Base-by-base conservation (phyloP, 2,797 vertebrate genomes). In the Gymnocypris eckloni region DNA sequence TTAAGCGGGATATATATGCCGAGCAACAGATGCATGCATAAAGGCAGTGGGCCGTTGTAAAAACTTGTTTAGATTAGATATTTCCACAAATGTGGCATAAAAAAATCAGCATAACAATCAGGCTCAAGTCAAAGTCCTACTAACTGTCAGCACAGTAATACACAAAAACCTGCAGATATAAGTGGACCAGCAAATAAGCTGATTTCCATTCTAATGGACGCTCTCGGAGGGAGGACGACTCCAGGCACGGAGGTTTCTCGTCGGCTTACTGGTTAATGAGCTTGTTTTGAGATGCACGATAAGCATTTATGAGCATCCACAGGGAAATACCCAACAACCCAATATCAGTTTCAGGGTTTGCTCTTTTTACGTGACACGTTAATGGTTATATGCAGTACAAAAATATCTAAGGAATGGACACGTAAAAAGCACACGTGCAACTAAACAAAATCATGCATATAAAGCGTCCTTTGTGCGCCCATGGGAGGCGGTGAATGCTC, bases 171-270 rank as follows among this genome's bases (percentile, higher is more conserved):
- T 81, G 66, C 48, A 77, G 73, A 84, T 84, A 41, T 84, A 84
- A 84, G 82, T 77, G 77, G 54, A 33, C 33, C 5, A 59, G 64
- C 33, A 70, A 48, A 59, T 75, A 73, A 80, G 64, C 59, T 81
- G 50, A 89, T 86, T 82, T 87, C 76, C 80, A 81, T 66, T 87
- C 48, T 75, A 87, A 71, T 79, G 81, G 79, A 77, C 25, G 12
- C 52, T 86, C 43, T 84, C 12, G 4, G 54, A 84, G 64, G 81
- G n/a, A 82, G 61, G 22, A 4, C 48, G 70, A 76, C 73, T 67
- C 33, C 64, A 67, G n/a, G 50, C 52, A 61, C 18, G 4, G n/a
- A 66, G 45, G 56, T 71, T 86, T 75, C 59, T 81, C 11, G 3
- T 81, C 48, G 56, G n/a, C n/a, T n/a, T 43, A 41, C 72, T 50